Base-by-base conservation (phyloP, 2,113 vertebrate species). In the Psittacara wagleri region DNA sequence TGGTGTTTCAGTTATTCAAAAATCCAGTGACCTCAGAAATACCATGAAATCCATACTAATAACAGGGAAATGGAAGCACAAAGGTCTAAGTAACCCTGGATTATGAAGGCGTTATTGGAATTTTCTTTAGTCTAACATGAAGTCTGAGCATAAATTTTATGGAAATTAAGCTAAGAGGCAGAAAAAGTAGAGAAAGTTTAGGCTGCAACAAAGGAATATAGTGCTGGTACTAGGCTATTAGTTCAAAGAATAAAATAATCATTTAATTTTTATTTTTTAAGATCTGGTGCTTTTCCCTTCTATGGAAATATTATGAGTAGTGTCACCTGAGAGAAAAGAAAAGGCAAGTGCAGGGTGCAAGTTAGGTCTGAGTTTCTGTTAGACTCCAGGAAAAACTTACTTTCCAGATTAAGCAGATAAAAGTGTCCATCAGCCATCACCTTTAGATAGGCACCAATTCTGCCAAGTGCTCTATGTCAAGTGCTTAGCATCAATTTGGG, bases 1-100 rank as follows among this genome's bases (percentile, higher is more conserved):
- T 72, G 52, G 10, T 54, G 22, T 83, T 88, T 84, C 57, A 61
- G 39, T 82, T 82, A 82, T 52, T 89, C 51, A 57, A 81, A 94
- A 88, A 84, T 78, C 12, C 48, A 82, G 6, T 79, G 89, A 92
- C 62, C 69, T 89, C 69, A 94, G 87, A 95, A 92, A 90, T 89
- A 73, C 84, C 62, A 49, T 68, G 33, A 48, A 92, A 89, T 82
- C 78, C 55, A 78, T 79, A 67, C 11, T 76, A 85, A 92, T 69
- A 49, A 87, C 20, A 66, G 78, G 49, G 31, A 85, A 92, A 94
- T 66, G 27, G 46, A 22, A 85, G 28, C 31, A 89, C 9, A 84
- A 89, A 82, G 1, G 31, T 95, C n/a, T 44, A 64, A 84, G 72
- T 79, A 92, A 82, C 69, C 15, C 15, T 49, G 39, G 31, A 73